Evolutionary conservation across 2,888 invertebrate species (phyloP).

Genomic region (Dichetophora obliterata): DNA sequence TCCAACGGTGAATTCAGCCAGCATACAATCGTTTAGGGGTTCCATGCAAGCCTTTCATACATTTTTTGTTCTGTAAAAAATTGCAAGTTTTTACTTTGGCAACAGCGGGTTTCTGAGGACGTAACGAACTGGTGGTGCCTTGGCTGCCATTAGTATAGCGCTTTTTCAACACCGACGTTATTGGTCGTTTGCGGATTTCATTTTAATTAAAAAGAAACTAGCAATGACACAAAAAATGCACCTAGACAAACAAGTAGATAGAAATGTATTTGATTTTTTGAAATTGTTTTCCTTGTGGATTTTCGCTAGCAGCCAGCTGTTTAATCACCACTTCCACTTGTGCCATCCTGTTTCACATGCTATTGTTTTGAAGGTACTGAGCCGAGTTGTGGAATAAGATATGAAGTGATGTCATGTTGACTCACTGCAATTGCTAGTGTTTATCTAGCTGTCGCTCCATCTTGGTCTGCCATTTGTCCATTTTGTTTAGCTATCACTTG

Average conservation of each 20-base stretch:
- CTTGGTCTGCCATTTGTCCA: background rate
- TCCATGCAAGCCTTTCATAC: too few species aligned
- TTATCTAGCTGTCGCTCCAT: background rate
- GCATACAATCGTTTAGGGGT: too few species aligned
- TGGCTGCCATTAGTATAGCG: background rate
- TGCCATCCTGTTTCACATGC: too few species aligned
- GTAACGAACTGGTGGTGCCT: background rate
- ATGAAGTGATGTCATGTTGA: background rate
- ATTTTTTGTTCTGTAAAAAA: too few species aligned
- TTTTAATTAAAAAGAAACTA: slow-evolving; percentile 45
- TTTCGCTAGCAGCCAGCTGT: background rate
- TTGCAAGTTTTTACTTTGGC: too few species aligned
- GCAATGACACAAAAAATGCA: background rate
- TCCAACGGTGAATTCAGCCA: too few species aligned
- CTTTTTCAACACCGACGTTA: slow-evolving; percentile 29
- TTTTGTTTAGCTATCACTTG: slow-evolving; percentile 4
- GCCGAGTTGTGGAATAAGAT: slow-evolving; percentile 2
- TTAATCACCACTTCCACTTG: background rate
- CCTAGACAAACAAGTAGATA: background rate
- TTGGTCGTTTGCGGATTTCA: slow-evolving; percentile 38
- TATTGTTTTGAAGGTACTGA: background rate
- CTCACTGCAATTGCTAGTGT: background rate
- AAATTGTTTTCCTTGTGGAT: background rate
- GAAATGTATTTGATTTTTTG: background rate
- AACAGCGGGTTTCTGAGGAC: too few species aligned